Conservation (phyloP, 1,140 invertebrate genomes). For the Drosophila arawakana region DNA sequence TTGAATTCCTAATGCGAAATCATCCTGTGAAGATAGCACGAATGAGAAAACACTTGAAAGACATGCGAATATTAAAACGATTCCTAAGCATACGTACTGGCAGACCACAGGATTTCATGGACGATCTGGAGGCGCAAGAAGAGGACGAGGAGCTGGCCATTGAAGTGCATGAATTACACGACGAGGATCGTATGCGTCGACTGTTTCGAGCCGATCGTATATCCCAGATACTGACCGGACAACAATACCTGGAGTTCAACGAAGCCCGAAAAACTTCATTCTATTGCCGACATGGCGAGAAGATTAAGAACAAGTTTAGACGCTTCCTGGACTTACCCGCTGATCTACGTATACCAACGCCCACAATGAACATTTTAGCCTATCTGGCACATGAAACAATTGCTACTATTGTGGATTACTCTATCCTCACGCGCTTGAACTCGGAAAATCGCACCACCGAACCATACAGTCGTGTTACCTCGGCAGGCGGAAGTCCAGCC, state of each 20-base stretch:
- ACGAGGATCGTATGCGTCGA: slow-evolving; percentile 81
- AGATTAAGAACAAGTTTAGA: slow-evolving; percentile 82
- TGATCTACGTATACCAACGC: slow-evolving; percentile 74
- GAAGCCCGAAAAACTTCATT: slow-evolving; percentile 83
- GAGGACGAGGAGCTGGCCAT: slow-evolving; percentile 79
- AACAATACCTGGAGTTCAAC: slow-evolving; percentile 80
- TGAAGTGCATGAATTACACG: slow-evolving; percentile 76
- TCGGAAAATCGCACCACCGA: slow-evolving; percentile 76
- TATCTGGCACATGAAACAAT: slow-evolving; percentile 83
- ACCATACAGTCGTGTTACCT: slow-evolving; percentile 79
- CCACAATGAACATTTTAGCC: slow-evolving; percentile 80
- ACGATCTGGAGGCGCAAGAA: slow-evolving; percentile 76
- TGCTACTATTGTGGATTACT: slow-evolving; percentile 81
- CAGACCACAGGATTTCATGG: slow-evolving; percentile 69
- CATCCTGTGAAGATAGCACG: slow-evolving; percentile 80
- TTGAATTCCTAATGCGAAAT: slow-evolving; percentile 82
- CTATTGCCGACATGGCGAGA: slow-evolving; percentile 79
- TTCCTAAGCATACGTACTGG: slow-evolving; percentile 77
- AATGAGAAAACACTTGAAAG: slow-evolving; percentile 81
- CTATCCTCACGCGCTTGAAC: slow-evolving; percentile 77
- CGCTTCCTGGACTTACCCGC: slow-evolving; percentile 75
- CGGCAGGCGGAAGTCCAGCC: slow-evolving; percentile 74
- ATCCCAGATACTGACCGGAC: slow-evolving; percentile 77
- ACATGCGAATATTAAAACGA: slow-evolving; percentile 76
- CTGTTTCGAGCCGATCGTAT: slow-evolving; percentile 83